phyloP scores from a whole-genome alignment of 2,113 vertebrate genomes.

The Daboia siamensis region DNA sequence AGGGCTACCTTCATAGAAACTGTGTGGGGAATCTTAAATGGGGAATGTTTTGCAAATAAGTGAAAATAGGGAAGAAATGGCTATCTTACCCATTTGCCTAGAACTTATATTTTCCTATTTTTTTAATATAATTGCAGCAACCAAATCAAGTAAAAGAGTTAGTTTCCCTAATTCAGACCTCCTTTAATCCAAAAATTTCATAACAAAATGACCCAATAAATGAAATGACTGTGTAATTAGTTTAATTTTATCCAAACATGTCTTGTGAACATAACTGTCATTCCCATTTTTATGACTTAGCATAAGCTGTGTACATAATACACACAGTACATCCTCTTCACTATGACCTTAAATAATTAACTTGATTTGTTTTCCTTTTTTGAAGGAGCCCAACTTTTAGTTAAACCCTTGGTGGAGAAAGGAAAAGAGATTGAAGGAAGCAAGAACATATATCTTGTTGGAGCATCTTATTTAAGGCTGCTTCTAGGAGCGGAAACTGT shows the following conservation, averaged over 20 bases:
- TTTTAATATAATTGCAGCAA: not conserved
- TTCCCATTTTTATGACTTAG: not conserved
- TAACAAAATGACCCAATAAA: not conserved
- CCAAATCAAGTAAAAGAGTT: not conserved
- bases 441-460: conserved; percentile 83
- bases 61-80: not conserved
- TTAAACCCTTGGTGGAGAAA: conserved; percentile 74
- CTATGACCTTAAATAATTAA: not conserved
- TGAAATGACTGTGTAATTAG: not conserved
- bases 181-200: not conserved
- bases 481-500: conserved; percentile 86
- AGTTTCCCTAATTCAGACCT: not conserved
- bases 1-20: not conserved
- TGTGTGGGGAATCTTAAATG: not conserved
- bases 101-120: not conserved
- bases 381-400: conserved; percentile 85
- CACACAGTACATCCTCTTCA: not conserved
- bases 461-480: conserved; percentile 78
- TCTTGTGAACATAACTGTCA: not conserved
- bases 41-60: not conserved
- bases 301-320: not conserved
- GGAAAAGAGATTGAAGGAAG: conserved; percentile 64
- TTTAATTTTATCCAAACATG: not conserved
- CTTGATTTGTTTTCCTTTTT: conserved; percentile 21
- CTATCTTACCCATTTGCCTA: not conserved